Evolutionary conservation across 2,797 vertebrate species (phyloP), one percentile per base, ranked within the genome.

Genomic region (Microchirus variegatus): DNA sequence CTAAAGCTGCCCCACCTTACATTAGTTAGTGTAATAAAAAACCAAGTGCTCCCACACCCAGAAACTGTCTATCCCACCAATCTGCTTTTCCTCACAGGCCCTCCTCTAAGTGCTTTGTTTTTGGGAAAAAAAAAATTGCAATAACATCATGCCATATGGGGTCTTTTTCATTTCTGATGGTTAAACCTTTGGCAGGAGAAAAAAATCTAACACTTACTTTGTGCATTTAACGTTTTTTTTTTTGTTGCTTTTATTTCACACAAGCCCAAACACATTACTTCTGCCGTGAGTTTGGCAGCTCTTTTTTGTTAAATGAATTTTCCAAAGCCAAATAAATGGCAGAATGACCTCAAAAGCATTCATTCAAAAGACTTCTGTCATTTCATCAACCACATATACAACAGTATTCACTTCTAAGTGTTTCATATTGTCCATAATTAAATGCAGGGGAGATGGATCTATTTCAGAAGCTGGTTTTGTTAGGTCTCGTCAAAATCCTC

Each of bases 1-100:
- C 51, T 67, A 69, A 73, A 67, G 56, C 49, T 59, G 58, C 43
- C 2, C 50, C 75, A 65, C 73, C 60, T 81, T 67, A 56, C 81
- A 78, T 83, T 56, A 81, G 81, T 58, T 10, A 1, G 17, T 13
- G 50, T 70, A 70, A 71, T 66, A 73, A 59, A 82, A 81, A 58
- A 31, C 31, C 53, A 50, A 64, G 61, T 8, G 40, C 56, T 80
- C 46, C 59, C 53, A 61, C 82, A 64, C 67, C 61, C 73, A 69
- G 55, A 74, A 70, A 58, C 63, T 14, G 51, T 58, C 68, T 65
- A n/a, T 63, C 52, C 53, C 22, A 2, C 66, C 3, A 1, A 70
- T 70, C 65, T 51, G 61, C 53, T 61, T 73, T 73, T 60, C 60
- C 58, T 71, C 56, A 41, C 22, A 17, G 49, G 18, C 18, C 38